Percentiles rank a stretch among this genome's conserved stretches.
Conservation (phyloP, 2,113 vertebrate species). For the Okapia johnstoni region DNA sequence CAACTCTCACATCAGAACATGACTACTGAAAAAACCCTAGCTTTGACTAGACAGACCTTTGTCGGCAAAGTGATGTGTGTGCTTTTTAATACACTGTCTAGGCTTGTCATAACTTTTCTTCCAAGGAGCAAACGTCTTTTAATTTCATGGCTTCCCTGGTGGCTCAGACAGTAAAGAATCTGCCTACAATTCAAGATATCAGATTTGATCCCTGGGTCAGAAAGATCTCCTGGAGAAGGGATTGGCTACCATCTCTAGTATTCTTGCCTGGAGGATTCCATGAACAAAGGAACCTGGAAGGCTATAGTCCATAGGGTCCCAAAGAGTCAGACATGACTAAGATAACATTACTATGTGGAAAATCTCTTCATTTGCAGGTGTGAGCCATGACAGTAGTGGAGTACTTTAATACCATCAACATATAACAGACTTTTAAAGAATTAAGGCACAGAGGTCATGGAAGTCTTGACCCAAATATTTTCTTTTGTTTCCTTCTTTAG, state of each 20-base stretch:
- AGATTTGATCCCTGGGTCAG: background rate
- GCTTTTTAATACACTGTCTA: background rate
- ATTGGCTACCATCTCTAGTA: background rate
- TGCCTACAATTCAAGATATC: background rate
- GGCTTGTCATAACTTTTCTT: background rate
- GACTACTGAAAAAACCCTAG: background rate
- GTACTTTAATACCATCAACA: background rate
- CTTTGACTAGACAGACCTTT: background rate
- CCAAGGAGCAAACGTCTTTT: background rate
- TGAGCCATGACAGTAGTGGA: background rate
- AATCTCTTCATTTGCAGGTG: background rate
- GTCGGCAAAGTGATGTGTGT: background rate
- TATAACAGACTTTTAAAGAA: background rate
- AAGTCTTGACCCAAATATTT: background rate
- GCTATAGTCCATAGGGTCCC: background rate
- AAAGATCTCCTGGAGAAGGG: background rate
- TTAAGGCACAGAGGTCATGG: background rate
- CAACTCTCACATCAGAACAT: background rate
- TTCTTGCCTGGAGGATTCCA: background rate
- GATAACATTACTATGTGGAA: background rate
- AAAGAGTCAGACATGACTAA: background rate
- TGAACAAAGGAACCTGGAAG: background rate
- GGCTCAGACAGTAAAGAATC: background rate
- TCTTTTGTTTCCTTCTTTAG: constrained; percentile 77
- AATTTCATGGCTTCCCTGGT: background rate